phyloP scores from a whole-genome alignment of 30 jellyfish, hydroid and myxozoan genomes.

The Aurelia aurita complex sp. Pacific region DNA sequence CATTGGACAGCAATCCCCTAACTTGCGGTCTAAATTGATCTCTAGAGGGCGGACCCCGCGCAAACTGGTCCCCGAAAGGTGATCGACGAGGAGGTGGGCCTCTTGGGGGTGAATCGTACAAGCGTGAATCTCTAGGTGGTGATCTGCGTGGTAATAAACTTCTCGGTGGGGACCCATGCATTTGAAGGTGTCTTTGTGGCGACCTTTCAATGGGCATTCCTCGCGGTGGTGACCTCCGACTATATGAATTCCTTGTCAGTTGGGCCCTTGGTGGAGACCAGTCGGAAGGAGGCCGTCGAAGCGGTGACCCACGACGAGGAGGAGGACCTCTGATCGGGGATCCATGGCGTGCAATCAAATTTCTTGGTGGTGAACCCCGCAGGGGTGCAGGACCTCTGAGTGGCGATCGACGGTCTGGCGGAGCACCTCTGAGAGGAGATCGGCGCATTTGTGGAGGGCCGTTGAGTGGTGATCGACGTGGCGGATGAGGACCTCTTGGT shows the following conservation, averaged over 20 bases:
- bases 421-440: too few relatives aligned
- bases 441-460: too few relatives aligned
- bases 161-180: too few relatives aligned
- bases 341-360: constrained; percentile 1
- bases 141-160: too few relatives aligned
- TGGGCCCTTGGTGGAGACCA: too few relatives aligned
- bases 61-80: not conserved
- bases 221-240: too few relatives aligned
- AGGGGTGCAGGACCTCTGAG: not conserved
- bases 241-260: too few relatives aligned
- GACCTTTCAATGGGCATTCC: too few relatives aligned
- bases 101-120: constrained; percentile 18
- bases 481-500: constrained; percentile 5
- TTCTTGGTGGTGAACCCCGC: constrained; percentile 1
- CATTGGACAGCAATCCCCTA: too few relatives aligned
- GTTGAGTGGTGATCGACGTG: constrained; percentile 6
- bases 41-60: constrained; percentile 15
- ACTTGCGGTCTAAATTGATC: not conserved
- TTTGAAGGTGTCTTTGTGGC: too few relatives aligned
- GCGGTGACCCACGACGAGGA: constrained; percentile 7
- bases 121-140: too few relatives aligned
- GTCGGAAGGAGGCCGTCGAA: not conserved
- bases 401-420: not conserved
- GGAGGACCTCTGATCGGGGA: constrained; percentile 4
- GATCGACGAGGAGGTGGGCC: constrained; percentile 15